Evolutionary conservation across 2,113 vertebrate species (phyloP), one percentile per base, ranked within the genome.

Genomic region (Actenoides hombroni): DNA sequence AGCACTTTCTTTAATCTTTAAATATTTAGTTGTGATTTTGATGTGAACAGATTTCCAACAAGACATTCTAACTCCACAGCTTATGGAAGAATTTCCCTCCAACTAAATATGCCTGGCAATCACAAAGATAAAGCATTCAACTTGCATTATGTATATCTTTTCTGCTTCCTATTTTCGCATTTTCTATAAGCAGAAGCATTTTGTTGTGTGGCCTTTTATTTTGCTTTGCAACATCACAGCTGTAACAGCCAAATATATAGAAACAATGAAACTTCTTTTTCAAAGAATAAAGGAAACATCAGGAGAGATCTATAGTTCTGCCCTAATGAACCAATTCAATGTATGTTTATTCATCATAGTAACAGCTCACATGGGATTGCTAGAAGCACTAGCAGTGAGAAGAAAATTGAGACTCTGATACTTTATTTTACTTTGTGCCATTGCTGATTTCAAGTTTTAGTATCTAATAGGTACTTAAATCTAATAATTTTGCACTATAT

Each of bases 211-310:
- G 44, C 33, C 70, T 23, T 93, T 87, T 88, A 67, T 94, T 97
- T 95, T 94, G 53, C 80, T 89, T 91, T 91, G 74, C 74, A 94
- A 57, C 59, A 97, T 83, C 91, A 65, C 94, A 95, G 91, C 92
- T 95, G 80, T 95, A 96, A 85, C 85, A 89, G 82, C 73, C 53
- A 92, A 94, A 95, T 93, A 93, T 79, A 93, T 44, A 90, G 89
- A 95, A 95, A 97, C 86, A 91, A 91, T 89, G 82, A 83, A 89
- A 31, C 44, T 11, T 57, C 35, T 90, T 93, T 80, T 94, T 65
- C 56, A 83, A 95, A 92, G 67, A 92, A 96, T 89, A 93, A 95
- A 95, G 49, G 54, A 96, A 94, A 76, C 75, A 94, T 94, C 85
- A 94, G 70, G 91, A 94, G 76, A 89, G 77, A 96, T 90, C 76